These are phyloP conservation scores for Tetragnatha versicolor DNA, from an alignment of 1,140 invertebrate genomes.

Conservation along the genomic window DNA sequence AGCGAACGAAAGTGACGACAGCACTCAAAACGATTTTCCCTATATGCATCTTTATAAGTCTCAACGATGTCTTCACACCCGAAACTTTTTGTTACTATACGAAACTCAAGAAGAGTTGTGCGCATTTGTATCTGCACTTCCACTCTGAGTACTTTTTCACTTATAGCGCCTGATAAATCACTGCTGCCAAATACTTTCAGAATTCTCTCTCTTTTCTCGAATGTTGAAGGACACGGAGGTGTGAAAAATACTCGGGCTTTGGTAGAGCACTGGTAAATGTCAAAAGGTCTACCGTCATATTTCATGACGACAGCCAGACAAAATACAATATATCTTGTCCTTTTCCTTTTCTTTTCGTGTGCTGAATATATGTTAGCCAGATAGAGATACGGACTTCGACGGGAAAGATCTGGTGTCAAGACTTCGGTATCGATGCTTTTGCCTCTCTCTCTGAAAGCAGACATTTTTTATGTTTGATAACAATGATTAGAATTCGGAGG, in stretches of 20 bases:
- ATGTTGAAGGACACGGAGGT: constrained; percentile 19
- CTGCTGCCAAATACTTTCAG: constrained; percentile 15
- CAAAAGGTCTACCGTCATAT: constrained; percentile 36
- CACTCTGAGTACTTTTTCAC: too few relatives aligned
- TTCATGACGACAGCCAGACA: constrained; percentile 42
- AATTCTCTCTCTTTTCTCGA: constrained; percentile 11
- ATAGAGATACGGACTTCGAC: constrained; percentile 6
- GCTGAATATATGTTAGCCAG: not conserved
- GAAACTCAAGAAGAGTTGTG: too few relatives aligned
- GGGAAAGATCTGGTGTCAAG: not conserved
- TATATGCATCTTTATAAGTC: too few relatives aligned
- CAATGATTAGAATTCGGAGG: too few relatives aligned
- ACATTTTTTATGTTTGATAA: too few relatives aligned
- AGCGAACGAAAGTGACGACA: too few relatives aligned
- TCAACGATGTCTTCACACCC: too few relatives aligned
- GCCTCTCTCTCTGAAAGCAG: too few relatives aligned
- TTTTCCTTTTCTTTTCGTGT: constrained; percentile 6
- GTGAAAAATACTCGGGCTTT: constrained; percentile 37
- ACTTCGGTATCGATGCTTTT: too few relatives aligned
- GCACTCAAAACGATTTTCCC: too few relatives aligned
- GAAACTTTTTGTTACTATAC: too few relatives aligned
- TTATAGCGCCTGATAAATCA: constrained; percentile 29
- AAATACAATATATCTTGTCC: constrained; percentile 32
- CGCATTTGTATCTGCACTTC: too few relatives aligned
- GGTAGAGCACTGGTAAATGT: constrained; percentile 31